These are phyloP conservation scores for Stratiolaelaps scimitus DNA, from an alignment of 1,140 invertebrate genomes.

Conservation along the genomic window DNA sequence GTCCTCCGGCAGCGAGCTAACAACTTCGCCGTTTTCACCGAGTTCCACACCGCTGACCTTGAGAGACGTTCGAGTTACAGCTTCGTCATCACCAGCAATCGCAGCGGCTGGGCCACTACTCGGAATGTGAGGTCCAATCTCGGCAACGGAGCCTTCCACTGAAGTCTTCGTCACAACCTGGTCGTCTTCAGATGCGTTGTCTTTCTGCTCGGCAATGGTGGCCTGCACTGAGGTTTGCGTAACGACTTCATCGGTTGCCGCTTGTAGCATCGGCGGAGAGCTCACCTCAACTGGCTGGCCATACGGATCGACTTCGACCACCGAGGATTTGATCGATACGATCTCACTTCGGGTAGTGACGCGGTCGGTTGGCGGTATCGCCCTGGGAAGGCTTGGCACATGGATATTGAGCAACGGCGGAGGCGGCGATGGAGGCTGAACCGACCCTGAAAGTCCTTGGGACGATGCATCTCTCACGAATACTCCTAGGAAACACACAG, in stretches of 20 bases:
- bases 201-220: too few species aligned
- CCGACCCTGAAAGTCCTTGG: not conserved
- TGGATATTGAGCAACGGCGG: constrained; percentile 23
- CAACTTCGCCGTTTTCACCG: constrained; percentile 11
- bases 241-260: too few species aligned
- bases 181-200: not conserved
- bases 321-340: too few species aligned
- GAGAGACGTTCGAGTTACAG: constrained; percentile 4
- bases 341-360: too few species aligned
- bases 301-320: too few species aligned
- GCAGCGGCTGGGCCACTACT: not conserved
- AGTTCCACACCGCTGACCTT: constrained; percentile 16
- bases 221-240: too few species aligned
- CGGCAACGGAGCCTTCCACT: constrained; percentile 8
- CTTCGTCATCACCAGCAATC: not conserved
- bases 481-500: not conserved
- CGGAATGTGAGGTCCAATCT: not conserved
- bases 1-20: not conserved
- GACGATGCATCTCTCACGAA: not conserved
- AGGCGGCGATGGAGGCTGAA: not conserved
- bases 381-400: not conserved
- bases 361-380: too few species aligned
- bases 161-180: constrained; percentile 15
- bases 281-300: too few species aligned
- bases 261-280: too few species aligned